These are phyloP conservation scores for Trichacis sp. DNA, from an alignment of 2,888 invertebrate genomes.

Conservation along the genomic window DNA sequence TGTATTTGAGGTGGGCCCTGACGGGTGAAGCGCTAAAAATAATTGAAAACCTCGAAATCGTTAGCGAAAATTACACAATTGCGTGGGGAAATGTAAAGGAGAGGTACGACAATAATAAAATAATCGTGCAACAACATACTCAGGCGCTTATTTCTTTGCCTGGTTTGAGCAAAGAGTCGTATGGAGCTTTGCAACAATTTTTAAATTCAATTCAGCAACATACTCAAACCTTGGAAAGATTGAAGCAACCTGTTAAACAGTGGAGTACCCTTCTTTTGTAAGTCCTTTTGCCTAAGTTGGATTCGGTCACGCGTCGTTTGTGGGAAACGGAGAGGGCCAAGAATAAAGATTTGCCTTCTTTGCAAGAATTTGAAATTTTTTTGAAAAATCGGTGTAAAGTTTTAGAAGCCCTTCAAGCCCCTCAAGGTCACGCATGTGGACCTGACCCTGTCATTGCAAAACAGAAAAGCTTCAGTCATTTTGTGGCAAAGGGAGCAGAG, in stretches of 20 bases:
- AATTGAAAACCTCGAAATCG: neutral
- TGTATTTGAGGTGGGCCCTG: constrained; percentile 14
- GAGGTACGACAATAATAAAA: constrained; percentile 23
- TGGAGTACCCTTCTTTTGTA: constrained; percentile 10
- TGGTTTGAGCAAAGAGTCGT: constrained; percentile 13
- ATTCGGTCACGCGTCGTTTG: too few species aligned
- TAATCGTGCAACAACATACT: neutral
- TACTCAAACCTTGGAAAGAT: neutral
- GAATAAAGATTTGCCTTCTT: too few species aligned
- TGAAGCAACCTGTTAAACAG: constrained; percentile 6
- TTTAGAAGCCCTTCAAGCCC: too few species aligned
- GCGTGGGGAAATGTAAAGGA: constrained; percentile 15
- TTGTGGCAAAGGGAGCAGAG: too few species aligned
- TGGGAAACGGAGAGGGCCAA: too few species aligned
- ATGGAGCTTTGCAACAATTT: constrained; percentile 10
- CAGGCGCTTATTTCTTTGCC: constrained; percentile 18
- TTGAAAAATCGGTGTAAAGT: too few species aligned
- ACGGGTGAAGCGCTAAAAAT: constrained; percentile 14
- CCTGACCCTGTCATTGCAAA: too few species aligned
- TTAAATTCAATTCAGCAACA: constrained; percentile 9
- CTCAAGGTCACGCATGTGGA: too few species aligned
- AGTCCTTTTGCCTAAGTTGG: neutral
- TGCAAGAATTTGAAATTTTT: too few species aligned
- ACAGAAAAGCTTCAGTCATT: too few species aligned
- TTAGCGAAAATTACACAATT: constrained; percentile 15